Conservation (phyloP, 2,113 vertebrate species). For the Podarcis raffonei region DNA sequence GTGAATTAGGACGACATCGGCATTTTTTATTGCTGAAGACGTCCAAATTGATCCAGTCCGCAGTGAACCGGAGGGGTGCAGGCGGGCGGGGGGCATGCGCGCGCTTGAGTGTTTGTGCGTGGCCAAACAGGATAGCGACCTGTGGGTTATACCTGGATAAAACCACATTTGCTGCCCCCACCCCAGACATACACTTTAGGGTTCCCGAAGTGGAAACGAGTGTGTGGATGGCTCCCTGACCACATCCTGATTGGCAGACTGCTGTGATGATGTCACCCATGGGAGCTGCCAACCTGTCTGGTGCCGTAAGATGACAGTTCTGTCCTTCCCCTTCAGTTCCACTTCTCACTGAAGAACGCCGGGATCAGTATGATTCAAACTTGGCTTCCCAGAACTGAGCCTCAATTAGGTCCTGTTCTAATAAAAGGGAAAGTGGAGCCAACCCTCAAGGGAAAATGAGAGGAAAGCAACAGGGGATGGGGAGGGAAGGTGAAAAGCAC, state of each 20-base stretch:
- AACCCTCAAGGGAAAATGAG: not conserved
- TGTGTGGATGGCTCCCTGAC: constrained; percentile 31
- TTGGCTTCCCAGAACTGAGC: not conserved
- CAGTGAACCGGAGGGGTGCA: constrained; percentile 56
- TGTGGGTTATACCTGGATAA: constrained; percentile 23
- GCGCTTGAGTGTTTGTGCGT: not conserved
- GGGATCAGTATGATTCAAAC: not conserved
- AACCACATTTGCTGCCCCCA: constrained; percentile 7
- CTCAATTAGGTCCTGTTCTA: not conserved
- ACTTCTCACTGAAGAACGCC: not conserved
- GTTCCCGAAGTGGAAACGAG: constrained; percentile 48
- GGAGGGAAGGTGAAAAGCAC: constrained; percentile 1
- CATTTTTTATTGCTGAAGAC: constrained; percentile 99
- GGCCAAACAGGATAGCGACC: constrained; percentile 52
- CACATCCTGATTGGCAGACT: constrained; percentile 25
- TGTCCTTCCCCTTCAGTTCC: not conserved
- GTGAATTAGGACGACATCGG: constrained; percentile 99
- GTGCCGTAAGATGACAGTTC: constrained; percentile 9
- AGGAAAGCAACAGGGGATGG: not conserved
- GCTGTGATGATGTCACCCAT: constrained; percentile 32
- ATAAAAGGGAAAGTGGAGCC: not conserved
- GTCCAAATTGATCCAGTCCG: constrained; percentile 95
- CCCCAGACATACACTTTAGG: not conserved
- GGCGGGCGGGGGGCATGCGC: not conserved
- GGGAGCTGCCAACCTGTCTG: constrained; percentile 44